These are phyloP conservation scores for Lycaena phlaeas DNA, from an alignment of 2,888 invertebrate species.

Conservation along the genomic window DNA sequence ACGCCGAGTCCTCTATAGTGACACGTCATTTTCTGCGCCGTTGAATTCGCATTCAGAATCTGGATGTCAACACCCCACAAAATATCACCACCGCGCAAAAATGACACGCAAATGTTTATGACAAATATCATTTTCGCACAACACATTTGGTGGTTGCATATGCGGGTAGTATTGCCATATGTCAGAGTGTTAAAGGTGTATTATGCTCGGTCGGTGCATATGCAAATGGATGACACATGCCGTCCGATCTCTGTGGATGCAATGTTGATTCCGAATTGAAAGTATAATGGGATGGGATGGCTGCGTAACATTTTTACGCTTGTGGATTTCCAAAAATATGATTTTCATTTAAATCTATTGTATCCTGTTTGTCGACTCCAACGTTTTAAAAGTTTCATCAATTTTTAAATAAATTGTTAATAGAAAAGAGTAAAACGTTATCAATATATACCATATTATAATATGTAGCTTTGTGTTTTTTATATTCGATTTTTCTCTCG, in stretches of 20 bases:
- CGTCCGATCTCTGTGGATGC: slow-evolving; percentile 26
- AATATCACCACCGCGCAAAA: not conserved
- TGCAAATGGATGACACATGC: slow-evolving; percentile 20
- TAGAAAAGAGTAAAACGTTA: too few relatives aligned
- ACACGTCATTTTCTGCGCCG: slow-evolving; percentile 63
- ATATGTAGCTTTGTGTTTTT: too few relatives aligned
- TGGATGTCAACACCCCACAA: slow-evolving; percentile 23
- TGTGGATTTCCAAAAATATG: too few relatives aligned
- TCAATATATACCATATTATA: too few relatives aligned
- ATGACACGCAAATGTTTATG: not conserved
- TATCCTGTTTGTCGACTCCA: too few relatives aligned
- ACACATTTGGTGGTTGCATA: not conserved
- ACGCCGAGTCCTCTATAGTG: slow-evolving; percentile 30
- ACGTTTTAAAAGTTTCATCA: too few relatives aligned
- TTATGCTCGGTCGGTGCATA: slow-evolving; percentile 11
- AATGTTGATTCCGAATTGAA: slow-evolving; percentile 31
- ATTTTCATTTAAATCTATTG: too few relatives aligned
- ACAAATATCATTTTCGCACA: slow-evolving; percentile 4
- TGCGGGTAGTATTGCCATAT: slow-evolving; percentile 9
- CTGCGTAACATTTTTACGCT: not conserved
- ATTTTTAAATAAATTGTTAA: too few relatives aligned
- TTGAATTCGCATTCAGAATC: slow-evolving; percentile 37
- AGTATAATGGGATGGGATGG: slow-evolving; percentile 18
- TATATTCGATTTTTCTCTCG: too few relatives aligned
- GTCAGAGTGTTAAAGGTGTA: slow-evolving; percentile 12